Percentiles rank a stretch among this genome's conserved stretches.
Conservation (phyloP, 2,888 invertebrate genomes). For the Cheilosia grossa region DNA sequence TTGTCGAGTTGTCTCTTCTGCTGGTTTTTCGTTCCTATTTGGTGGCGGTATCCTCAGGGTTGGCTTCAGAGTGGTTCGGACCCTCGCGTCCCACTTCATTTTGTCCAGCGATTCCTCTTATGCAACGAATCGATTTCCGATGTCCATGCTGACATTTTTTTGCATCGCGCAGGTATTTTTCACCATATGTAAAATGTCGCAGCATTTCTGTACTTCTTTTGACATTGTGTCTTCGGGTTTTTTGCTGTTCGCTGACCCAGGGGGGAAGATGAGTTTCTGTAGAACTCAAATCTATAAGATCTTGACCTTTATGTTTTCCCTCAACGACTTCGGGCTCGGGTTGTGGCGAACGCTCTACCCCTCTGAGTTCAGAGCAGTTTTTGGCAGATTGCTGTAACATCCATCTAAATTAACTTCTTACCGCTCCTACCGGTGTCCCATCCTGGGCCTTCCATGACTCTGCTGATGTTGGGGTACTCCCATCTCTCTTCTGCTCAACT, state of each 20-base stretch:
- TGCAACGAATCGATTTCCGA: neutral
- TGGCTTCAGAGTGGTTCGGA: neutral
- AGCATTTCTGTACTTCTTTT: neutral
- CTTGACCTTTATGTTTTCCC: neutral
- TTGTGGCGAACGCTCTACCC: too few relatives aligned
- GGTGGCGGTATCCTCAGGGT: neutral
- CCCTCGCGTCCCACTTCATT: neutral
- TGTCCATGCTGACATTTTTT: constrained; percentile 1
- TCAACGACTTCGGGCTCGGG: too few relatives aligned
- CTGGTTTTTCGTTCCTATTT: neutral
- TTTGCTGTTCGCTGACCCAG: neutral
- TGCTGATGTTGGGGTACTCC: too few relatives aligned
- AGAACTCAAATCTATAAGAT: neutral
- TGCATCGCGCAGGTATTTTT: neutral
- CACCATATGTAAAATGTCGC: neutral
- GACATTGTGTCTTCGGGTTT: neutral
- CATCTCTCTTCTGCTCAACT: too few relatives aligned
- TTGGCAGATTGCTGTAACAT: too few relatives aligned
- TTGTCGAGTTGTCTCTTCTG: too few relatives aligned
- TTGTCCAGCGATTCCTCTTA: neutral
- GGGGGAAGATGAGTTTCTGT: neutral
- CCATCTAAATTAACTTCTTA: too few relatives aligned
- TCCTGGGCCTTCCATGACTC: too few relatives aligned
- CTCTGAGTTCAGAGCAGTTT: too few relatives aligned
- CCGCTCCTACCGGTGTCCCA: too few relatives aligned